Evolutionary conservation across 2,888 invertebrate species (phyloP).

Genomic region (Tigriopus californicus): DNA sequence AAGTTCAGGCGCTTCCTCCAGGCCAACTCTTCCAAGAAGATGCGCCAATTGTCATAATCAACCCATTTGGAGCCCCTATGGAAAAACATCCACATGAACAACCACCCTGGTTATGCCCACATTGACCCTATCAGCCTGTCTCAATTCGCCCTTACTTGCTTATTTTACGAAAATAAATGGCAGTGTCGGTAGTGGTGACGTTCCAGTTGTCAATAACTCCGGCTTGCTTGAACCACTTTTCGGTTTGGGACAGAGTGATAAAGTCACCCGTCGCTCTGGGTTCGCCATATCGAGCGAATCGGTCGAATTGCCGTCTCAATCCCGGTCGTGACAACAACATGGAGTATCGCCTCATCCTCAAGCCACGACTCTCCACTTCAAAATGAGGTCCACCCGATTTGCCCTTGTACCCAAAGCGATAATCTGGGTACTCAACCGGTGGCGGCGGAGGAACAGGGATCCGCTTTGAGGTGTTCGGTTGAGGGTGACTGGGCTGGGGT

Average conservation of each 20-base stretch:
- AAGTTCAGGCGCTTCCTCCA: constrained; percentile 6
- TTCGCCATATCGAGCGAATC: constrained; percentile 10
- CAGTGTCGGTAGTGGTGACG: constrained; percentile 15
- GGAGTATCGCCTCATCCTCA: neutral
- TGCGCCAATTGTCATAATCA: constrained; percentile 4
- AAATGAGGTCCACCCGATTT: no score
- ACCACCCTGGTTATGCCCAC: no score
- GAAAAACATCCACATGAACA: no score
- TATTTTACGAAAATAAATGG: constrained; percentile 12
- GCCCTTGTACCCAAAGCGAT: no score
- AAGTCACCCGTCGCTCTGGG: neutral
- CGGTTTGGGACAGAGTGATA: constrained; percentile 11
- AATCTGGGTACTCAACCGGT: no score
- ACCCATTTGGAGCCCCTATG: constrained; percentile 9
- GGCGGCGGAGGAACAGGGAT: no score
- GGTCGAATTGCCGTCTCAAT: constrained; percentile 6
- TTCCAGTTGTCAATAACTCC: constrained; percentile 15
- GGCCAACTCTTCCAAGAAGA: constrained; percentile 16
- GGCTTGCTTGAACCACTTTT: constrained; percentile 14
- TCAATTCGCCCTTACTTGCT: constrained; percentile 9
- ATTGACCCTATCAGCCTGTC: no score
- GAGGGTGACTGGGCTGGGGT: no score
- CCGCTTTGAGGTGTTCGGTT: no score
- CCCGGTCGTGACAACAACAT: neutral
- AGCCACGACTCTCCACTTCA: no score